A percentile compares a stretch with the other conserved stretches of the same genome.
Evolutionary conservation across 2,113 vertebrate species (phyloP).

Genomic region (Toxotes chatareus): DNA sequence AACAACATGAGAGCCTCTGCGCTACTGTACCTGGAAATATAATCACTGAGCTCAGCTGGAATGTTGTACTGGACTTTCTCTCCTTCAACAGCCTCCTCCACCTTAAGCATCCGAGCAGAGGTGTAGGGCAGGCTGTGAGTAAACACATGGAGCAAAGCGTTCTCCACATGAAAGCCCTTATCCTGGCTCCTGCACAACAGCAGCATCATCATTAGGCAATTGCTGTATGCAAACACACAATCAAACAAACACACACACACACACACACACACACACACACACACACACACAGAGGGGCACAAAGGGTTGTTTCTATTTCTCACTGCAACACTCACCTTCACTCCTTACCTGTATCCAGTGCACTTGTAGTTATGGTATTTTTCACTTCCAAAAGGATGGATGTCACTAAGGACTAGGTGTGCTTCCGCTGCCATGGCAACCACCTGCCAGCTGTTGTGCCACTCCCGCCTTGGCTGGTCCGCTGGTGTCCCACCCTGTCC

Average conservation of each 20-base stretch:
- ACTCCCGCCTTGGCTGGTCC: constrained; percentile 90
- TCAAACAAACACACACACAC: not conserved
- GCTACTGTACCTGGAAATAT: constrained; percentile 87
- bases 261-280: not conserved
- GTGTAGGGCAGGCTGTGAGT: constrained; percentile 83
- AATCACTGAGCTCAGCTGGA: constrained; percentile 88
- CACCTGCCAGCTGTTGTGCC: constrained; percentile 98
- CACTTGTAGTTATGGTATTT: constrained; percentile 87
- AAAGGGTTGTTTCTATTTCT: not conserved
- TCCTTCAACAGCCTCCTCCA: constrained; percentile 79
- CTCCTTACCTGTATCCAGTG: constrained; percentile 94
- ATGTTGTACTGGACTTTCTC: constrained; percentile 82
- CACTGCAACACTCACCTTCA: constrained; percentile 65
- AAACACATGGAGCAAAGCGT: constrained; percentile 91
- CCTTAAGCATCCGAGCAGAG: constrained; percentile 62
- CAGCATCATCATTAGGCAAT: constrained; percentile 14
- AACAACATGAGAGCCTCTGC: not conserved
- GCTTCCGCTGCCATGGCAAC: constrained; percentile 92
- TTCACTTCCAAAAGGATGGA: constrained; percentile 86
- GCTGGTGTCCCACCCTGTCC: constrained; percentile 95
- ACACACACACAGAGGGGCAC: not conserved
- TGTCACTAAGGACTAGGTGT: constrained; percentile 87
- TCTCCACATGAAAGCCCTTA: constrained; percentile 91
- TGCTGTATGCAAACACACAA: constrained; percentile 5
- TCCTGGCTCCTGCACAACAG: constrained; percentile 90